A percentile compares a stretch with the other conserved stretches of the same genome.
Evolutionary conservation across 2,113 vertebrate genomes (phyloP).

Genomic region (Caranx ignobilis): DNA sequence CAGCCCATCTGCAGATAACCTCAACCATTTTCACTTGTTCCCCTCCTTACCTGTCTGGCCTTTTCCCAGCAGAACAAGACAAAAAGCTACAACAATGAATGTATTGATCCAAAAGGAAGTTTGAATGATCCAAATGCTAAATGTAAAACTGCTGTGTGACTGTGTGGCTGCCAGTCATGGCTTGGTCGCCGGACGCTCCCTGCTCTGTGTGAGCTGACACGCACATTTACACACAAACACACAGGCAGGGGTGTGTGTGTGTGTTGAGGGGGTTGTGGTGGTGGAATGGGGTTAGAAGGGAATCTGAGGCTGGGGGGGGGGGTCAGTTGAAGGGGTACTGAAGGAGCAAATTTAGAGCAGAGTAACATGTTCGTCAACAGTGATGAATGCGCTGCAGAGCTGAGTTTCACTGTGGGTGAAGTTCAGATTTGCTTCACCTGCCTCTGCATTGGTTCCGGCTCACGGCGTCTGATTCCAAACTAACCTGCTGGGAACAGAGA

Average conservation of each 20-base stretch:
- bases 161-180: constrained; percentile 52
- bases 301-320: constrained; percentile 60
- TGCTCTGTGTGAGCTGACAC: constrained; percentile 53
- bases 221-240: constrained; percentile 64
- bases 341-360: constrained; percentile 63
- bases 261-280: constrained; percentile 31
- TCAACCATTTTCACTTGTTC: not conserved
- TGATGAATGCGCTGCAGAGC: constrained; percentile 2
- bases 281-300: constrained; percentile 57
- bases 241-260: constrained; percentile 27
- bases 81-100: not conserved
- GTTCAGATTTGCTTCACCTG: not conserved
- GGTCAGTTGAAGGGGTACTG: constrained; percentile 16
- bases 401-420: not conserved
- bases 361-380: constrained; percentile 41
- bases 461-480: not conserved
- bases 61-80: constrained; percentile 21
- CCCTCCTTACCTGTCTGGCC: constrained; percentile 62
- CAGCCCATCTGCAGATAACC: not conserved
- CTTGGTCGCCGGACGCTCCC: constrained; percentile 37
- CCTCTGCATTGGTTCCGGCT: not conserved
- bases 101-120: constrained; percentile 62
- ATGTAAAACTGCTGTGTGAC: constrained; percentile 44
- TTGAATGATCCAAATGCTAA: constrained; percentile 44
- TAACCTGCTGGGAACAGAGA: not conserved